Evolutionary conservation across 2,888 invertebrate genomes (phyloP), one percentile per base, ranked within the genome.

Genomic region (Andrena chrysosceles): DNA sequence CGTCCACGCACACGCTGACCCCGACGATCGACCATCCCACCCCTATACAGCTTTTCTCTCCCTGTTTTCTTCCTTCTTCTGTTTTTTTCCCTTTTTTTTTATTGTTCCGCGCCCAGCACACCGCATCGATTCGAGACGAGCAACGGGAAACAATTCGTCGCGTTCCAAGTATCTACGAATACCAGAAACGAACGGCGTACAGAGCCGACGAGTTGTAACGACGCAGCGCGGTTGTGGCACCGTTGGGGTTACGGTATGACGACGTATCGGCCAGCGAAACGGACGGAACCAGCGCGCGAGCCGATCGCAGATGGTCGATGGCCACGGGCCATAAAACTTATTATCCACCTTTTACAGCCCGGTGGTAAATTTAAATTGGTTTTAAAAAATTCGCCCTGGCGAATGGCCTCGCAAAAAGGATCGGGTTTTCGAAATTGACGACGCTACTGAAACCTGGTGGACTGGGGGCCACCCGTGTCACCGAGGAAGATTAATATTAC

Each of bases 261-360:
- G 70, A 76, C 72, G 81, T 83, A 84, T 81, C 87, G 84, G 23
- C 72, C 70, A 78, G 59, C 84, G 87, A 85, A 85, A 81, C 84
- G 84, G 52, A 80, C 81, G 85, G 77, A 81, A 83, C 81, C 85
- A 56, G 79, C 80, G 84, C 87, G 87, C 88, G 88, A 89, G 56
- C 88, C 83, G 88, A 89, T 87, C 88, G 89, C 89, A 89, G 89
- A 90, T 90, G 90, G 89, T 83, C 90, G 88, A 89, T 88, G 87
- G 87, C 80, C 86, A 90, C 88, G 87, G 84, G 83, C 90, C 90
- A 90, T 91, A 90, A 91, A 91, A 91, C 91, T 91, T 90, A 91
- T 91, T 91, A 89, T 91, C 90, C 88, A 84, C 89, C 89, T 89
- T 91, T 91, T 91, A 91, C 90, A 88, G 89, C 88, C 78, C 81